Evolutionary conservation across 2,888 invertebrate species (phyloP), one percentile per base, ranked within the genome.

Genomic region (Clepsis dumicolana): DNA sequence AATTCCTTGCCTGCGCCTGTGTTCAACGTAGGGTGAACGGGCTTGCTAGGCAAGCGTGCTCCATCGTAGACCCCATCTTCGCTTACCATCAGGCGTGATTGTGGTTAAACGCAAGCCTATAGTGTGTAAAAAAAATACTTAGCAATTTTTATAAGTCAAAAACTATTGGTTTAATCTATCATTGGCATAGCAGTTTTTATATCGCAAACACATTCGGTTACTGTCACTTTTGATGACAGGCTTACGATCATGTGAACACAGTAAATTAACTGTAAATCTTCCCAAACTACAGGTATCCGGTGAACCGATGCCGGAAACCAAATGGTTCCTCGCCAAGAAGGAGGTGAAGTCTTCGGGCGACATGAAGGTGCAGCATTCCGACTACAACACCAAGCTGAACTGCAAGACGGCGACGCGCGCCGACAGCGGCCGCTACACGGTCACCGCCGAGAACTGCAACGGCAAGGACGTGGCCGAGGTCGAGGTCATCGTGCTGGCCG

Each of bases 381-480:
- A 98, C 72, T 98, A 98, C 86, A 97, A 97, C 81, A 98, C 98
- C 0, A 97, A 97, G 86, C 79, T 98, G 38, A 95, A 94, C 81
- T 96, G 98, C 67, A 95, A 96, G 68, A 95, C 96, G 74, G 97
- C 98, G 0, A 96, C 96, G 0, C 94, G 99, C 8, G 95, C 95
- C 0, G 98, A 99, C 86, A 97, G 98, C 56, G 99, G 99, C 14
- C 94, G 96, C 18, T 99, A 99, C 86, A 97, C 96, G 0, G 94
- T 99, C 71, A 97, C 96, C 0, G 99, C 99, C 14, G 98, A 98
- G 87, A 99, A 99, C 84, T 94, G 95, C 63, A 98, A 98, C 77
- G 99, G 99, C n/a, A 97, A 96, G 80, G 99, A 99, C 83, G 96
- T 96, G 27, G 99, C 98, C 18, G 97, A 98, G 65, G 98, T 99